Evolutionary conservation across 2,888 invertebrate species (phyloP).

Genomic region (Apodemia hepburni): DNA sequence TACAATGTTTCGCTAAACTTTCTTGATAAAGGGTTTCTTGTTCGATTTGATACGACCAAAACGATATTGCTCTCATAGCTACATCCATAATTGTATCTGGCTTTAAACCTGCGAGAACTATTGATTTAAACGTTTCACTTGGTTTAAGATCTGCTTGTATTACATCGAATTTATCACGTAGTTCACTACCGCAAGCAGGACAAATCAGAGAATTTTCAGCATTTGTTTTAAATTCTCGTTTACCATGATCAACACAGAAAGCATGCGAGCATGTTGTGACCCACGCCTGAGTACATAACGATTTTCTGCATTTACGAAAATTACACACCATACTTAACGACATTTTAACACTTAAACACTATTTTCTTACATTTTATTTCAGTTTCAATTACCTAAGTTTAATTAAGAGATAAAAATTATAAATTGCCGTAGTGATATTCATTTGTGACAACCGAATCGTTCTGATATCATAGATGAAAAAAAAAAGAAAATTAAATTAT

Average conservation of each 20-base stretch:
- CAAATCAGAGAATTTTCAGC: conserved; percentile 66
- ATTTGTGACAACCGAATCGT: not conserved
- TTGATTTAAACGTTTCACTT: conserved; percentile 73
- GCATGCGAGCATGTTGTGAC: conserved; percentile 78
- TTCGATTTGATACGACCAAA: conserved; percentile 77
- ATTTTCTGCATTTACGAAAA: conserved; percentile 73
- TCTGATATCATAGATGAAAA: not conserved
- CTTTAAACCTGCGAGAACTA: conserved; percentile 74
- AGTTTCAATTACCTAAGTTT: not conserved
- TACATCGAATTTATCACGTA: conserved; percentile 74
- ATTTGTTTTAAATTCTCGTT: conserved; percentile 68
- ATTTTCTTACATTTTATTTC: not conserved
- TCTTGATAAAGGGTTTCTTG: conserved; percentile 75
- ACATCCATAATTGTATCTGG: conserved; percentile 78
- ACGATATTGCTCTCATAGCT: conserved; percentile 76
- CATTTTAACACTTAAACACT: conserved; percentile 35
- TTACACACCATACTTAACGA: conserved; percentile 72
- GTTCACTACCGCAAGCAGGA: conserved; percentile 71
- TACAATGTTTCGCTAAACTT: conserved; percentile 64
- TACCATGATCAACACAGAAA: conserved; percentile 76
- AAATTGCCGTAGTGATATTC: not conserved
- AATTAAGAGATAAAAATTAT: not conserved
- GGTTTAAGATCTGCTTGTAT: conserved; percentile 75
- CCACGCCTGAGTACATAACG: conserved; percentile 69
- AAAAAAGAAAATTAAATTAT: not conserved